A percentile compares a stretch with the other conserved stretches of the same genome.
Conservation (phyloP, 1,140 invertebrate genomes). For the roundworm (Caenorhabditis elegans) region WBcel235 BX284603.4:9128501-9129000, state of each 20-base stretch:
- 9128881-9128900: conserved; percentile 37
- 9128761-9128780: conserved; percentile 44
- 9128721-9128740: neutral
- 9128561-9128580: conserved; percentile 31
- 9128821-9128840: neutral
- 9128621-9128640: neutral
- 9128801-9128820: neutral
- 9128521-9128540: conserved; percentile 36
- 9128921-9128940: conserved; percentile 33
- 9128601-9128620: neutral
- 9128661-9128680: neutral
- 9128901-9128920: conserved; percentile 43
- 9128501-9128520: conserved; percentile 28
- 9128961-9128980: neutral
- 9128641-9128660: neutral
- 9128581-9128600: conserved; percentile 23
- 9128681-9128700: neutral
- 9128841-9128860: conserved; percentile 35
- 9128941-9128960: neutral
- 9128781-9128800: conserved; percentile 47
- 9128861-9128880: conserved; percentile 30
- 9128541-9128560: conserved; percentile 42
- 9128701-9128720: neutral
- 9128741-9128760: neutral
- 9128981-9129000: neutral